phyloP scores from a whole-genome alignment of 2,797 vertebrate species.

The Meriones psammophilus region DNA sequence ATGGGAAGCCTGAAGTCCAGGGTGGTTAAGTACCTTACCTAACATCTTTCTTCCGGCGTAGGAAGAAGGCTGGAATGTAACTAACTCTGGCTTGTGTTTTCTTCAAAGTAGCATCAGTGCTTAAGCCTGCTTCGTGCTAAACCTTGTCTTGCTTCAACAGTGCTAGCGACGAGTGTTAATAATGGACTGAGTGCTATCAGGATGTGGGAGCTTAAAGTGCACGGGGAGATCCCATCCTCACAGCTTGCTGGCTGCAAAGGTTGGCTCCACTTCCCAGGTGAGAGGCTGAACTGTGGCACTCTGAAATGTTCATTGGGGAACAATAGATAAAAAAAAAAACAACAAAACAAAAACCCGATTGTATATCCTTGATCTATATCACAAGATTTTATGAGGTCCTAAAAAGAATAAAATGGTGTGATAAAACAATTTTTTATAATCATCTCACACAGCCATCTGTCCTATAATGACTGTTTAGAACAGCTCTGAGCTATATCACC shows the following conservation, averaged over 20 bases:
- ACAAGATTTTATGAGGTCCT: not conserved
- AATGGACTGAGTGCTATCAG: rapidly evolving
- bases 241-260: not conserved
- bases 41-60: not conserved
- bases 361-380: not conserved
- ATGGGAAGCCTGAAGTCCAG: not conserved
- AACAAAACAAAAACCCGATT: not conserved
- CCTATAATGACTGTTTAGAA: slow-evolving; percentile 38
- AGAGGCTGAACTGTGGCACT: not conserved
- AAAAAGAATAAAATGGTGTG: not conserved
- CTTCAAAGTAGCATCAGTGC: not conserved
- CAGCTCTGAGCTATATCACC: not conserved
- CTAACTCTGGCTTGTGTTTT: not conserved
- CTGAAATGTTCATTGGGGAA: not conserved
- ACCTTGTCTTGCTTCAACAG: rapidly evolving
- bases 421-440: not conserved
- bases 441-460: not conserved
- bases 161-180: not conserved
- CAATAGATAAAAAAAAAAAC: not conserved
- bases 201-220: not conserved
- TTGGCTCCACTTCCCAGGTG: not conserved
- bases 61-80: not conserved
- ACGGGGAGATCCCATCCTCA: not conserved
- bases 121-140: not conserved
- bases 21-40: not conserved